phyloP scores from a whole-genome alignment of 2,797 vertebrate genomes.

The Mormyrops attenuatus region DNA sequence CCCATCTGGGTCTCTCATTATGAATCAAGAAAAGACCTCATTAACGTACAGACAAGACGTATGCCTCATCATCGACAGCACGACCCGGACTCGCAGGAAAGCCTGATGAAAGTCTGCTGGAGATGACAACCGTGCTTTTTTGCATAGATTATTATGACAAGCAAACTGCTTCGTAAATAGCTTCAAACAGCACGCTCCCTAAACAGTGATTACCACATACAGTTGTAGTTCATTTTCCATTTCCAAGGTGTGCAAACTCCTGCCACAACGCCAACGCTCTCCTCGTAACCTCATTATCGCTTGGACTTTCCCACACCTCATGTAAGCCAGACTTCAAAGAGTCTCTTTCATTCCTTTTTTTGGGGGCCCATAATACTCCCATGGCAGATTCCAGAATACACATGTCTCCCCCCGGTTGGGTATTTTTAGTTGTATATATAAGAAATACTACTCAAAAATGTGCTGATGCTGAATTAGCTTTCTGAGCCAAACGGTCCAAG shows the following conservation, averaged over 20 bases:
- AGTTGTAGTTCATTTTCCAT: neutral
- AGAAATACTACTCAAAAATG: constrained; percentile 43
- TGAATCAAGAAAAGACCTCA: neutral
- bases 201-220: constrained; percentile 12
- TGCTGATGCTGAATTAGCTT: constrained; percentile 41
- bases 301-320: constrained; percentile 27
- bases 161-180: neutral
- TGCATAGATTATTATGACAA: neutral
- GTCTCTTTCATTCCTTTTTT: neutral
- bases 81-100: neutral
- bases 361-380: neutral
- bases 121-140: neutral
- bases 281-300: constrained; percentile 44
- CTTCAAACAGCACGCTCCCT: neutral
- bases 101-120: neutral
- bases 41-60: neutral
- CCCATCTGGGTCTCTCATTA: neutral
- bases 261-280: constrained; percentile 7
- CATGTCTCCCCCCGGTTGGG: constrained; percentile 24
- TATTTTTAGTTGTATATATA: constrained; percentile 43
- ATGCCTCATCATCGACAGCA: neutral
- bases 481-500: constrained; percentile 29
- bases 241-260: neutral
- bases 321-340: constrained; percentile 6
- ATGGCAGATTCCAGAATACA: constrained; percentile 35